Conservation (phyloP, 1,140 invertebrate species). For the Ephestia elutella region DNA sequence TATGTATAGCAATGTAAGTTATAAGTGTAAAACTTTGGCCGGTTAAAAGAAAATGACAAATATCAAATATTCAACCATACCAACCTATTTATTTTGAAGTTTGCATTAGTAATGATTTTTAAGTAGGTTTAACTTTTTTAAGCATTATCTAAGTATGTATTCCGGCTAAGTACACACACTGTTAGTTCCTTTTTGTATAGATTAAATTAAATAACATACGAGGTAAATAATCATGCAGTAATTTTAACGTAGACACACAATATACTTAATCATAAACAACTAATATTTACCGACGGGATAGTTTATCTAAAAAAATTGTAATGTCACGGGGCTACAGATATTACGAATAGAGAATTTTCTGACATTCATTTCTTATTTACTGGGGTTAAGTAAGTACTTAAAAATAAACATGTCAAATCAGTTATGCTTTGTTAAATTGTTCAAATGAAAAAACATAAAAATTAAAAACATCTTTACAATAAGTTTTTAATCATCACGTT, state of each 20-base stretch:
- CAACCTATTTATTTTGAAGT: not conserved
- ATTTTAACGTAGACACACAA: conserved; percentile 24
- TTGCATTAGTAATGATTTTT: not conserved
- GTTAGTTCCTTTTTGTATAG: conserved; percentile 69
- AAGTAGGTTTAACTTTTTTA: conserved; percentile 26
- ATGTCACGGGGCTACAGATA: too few relatives aligned
- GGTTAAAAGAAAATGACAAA: not conserved
- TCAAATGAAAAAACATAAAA: too few relatives aligned
- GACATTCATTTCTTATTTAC: too few relatives aligned
- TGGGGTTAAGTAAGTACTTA: too few relatives aligned
- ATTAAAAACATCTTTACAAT: not conserved
- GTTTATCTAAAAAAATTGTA: too few relatives aligned
- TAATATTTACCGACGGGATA: not conserved
- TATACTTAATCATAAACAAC: not conserved
- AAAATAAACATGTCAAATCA: too few relatives aligned
- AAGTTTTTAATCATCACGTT: not conserved
- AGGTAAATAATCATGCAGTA: conserved; percentile 31
- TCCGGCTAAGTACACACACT: conserved; percentile 55
- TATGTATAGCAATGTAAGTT: conserved; percentile 1
- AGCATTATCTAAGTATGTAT: conserved; percentile 44
- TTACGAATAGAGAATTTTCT: too few relatives aligned
- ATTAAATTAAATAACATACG: conserved; percentile 37
- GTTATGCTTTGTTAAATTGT: too few relatives aligned
- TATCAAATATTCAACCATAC: not conserved
- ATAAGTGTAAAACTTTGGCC: conserved; percentile 2